phyloP scores from a whole-genome alignment of 2,888 invertebrate genomes.

The Xylota sylvarum region DNA sequence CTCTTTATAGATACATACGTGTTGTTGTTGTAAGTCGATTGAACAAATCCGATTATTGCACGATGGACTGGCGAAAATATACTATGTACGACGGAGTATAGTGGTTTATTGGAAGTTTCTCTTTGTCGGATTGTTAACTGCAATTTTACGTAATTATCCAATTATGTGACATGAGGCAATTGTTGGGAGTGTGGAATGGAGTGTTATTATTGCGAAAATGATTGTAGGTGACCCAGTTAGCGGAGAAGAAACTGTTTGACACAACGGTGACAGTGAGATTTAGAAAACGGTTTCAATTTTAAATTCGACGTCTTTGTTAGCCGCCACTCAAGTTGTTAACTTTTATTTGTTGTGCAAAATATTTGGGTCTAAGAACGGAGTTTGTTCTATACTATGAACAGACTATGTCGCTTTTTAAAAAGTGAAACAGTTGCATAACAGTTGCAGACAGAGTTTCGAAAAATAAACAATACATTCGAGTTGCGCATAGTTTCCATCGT shows the following conservation, averaged over 20 bases:
- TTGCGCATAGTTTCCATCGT: no score
- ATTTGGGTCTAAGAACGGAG: constrained; percentile 50
- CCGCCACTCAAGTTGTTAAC: background rate
- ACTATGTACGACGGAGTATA: background rate
- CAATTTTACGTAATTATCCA: constrained; percentile 69
- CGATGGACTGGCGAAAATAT: constrained; percentile 33
- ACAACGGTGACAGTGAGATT: constrained; percentile 60
- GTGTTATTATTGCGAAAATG: constrained; percentile 56
- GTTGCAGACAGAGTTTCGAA: no score
- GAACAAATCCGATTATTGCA: constrained; percentile 44
- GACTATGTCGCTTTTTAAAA: no score
- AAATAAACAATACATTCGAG: no score
- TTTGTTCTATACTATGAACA: background rate
- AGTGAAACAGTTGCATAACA: no score
- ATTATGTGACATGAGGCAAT: constrained; percentile 65
- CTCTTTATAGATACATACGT: background rate
- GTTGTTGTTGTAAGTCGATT: constrained; percentile 3
- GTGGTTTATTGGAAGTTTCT: constrained; percentile 49
- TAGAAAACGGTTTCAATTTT: constrained; percentile 68
- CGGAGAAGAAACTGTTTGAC: constrained; percentile 38
- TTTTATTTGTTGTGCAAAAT: constrained; percentile 21
- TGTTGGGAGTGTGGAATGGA: constrained; percentile 41
- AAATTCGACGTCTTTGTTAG: constrained; percentile 46
- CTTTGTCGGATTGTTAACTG: constrained; percentile 57
- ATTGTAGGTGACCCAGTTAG: constrained; percentile 62